Evolutionary conservation across 1,140 invertebrate species (phyloP), one percentile per base, ranked within the genome.

Genomic region (Venustaconcha ellipsiformis): DNA sequence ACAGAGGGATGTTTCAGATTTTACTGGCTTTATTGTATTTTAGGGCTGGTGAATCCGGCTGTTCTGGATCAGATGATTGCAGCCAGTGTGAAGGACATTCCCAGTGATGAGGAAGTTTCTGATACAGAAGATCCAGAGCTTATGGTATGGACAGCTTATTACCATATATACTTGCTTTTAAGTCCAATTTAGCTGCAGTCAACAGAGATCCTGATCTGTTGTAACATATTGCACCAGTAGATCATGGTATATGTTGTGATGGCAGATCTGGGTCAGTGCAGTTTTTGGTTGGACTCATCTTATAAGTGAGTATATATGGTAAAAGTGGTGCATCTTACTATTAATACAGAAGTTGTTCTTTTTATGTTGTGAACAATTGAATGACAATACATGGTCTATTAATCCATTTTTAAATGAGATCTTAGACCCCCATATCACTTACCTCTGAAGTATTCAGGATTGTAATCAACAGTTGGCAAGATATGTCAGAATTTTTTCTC

Each of bases 41-140:
- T 74, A 87, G 86, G 63, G 63, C 72, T 74, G 68, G 78, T 83
- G 80, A 89, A 93, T 77, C 88, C 96, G 62, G 66, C 79, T 26
- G 80, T 83, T 13, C 84, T 89, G 77, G 93, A 96, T 88, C 90
- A 91, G 72, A 93, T 96, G 93, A 92, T 96, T 57, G 92, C 92
- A 20, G 93, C 92, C 30, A 95, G 94, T 82, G 87, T 95, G 86
- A 92, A 92, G 87, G 95, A 95, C 88, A 90, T 94, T 71, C 92
- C 93, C 70, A 91, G 91, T 65, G 94, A 95, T 90, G 94, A 95
- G 78, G 94, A 96, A 72, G 67, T 88, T 3, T 88, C 87, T 30
- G 88, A 89, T 64, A 86, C 86, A 72, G 87, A 88, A 26, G 87
- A 88, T 66, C 82, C 86, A 6, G 87, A 88, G 60, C 72, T 88